Evolutionary conservation across 2,888 invertebrate genomes (phyloP).

Genomic region (Patella pellucida): DNA sequence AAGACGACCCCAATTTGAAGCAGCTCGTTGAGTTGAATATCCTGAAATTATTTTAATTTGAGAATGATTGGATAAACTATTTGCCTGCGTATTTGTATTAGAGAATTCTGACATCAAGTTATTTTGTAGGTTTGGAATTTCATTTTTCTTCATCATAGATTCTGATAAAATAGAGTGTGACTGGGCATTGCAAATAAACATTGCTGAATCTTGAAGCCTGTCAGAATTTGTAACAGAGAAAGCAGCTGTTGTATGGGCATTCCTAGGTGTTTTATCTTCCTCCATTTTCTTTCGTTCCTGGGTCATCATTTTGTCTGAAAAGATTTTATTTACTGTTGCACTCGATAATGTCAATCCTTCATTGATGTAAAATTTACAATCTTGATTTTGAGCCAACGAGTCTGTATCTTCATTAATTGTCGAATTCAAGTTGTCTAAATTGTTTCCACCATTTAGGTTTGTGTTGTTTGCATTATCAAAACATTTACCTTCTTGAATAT

Average conservation of each 20-base stretch:
- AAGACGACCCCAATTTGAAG: constrained; percentile 1
- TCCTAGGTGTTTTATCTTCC: neutral
- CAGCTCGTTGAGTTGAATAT: neutral
- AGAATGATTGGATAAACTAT: neutral
- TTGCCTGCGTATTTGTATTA: neutral
- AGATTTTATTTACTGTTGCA: neutral
- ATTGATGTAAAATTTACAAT: neutral
- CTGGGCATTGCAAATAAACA: neutral
- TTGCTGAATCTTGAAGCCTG: neutral
- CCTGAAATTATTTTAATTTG: neutral
- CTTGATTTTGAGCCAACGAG: neutral
- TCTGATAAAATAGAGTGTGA: neutral
- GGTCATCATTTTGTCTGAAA: neutral
- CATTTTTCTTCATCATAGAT: neutral
- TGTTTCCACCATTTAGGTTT: neutral
- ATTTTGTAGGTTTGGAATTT: neutral
- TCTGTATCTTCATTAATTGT: neutral
- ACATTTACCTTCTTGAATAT: neutral
- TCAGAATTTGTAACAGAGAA: neutral
- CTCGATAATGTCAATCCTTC: neutral
- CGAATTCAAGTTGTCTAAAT: neutral
- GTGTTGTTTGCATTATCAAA: neutral
- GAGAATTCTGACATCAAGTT: neutral
- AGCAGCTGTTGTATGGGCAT: neutral
- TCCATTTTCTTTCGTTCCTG: neutral